A percentile compares a stretch with the other conserved stretches of the same genome.
These are phyloP conservation scores for Phoebastria nigripes DNA, from an alignment of 2,797 vertebrate species.

Conservation along the genomic window DNA sequence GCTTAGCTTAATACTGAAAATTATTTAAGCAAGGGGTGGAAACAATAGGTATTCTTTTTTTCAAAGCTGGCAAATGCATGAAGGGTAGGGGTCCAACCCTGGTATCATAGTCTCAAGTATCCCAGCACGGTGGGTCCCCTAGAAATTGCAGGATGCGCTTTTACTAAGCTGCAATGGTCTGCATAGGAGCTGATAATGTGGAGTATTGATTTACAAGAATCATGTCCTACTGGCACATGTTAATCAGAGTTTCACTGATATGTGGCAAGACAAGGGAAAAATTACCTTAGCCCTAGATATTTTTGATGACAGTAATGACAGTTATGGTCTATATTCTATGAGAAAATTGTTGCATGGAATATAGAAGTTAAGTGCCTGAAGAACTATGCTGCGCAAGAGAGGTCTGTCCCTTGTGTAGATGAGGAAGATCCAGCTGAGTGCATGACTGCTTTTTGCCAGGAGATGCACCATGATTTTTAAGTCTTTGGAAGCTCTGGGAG, in stretches of 20 bases:
- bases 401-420: accelerated
- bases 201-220: not conserved
- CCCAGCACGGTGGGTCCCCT: not conserved
- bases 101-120: not conserved
- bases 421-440: not conserved
- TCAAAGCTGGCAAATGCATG: not conserved
- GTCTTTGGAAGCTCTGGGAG: not conserved
- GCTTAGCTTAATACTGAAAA: not conserved
- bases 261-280: not conserved
- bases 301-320: not conserved
- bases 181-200: accelerated
- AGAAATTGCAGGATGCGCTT: not conserved
- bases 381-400: not conserved
- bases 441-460: not conserved
- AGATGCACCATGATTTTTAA: not conserved
- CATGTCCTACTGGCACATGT: not conserved
- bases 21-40: not conserved
- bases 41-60: not conserved
- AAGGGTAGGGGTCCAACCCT: not conserved
- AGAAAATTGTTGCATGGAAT: not conserved
- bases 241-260: not conserved
- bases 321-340: not conserved
- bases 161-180: not conserved
- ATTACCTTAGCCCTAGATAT: not conserved
- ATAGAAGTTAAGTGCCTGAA: not conserved